Conservation (phyloP, 2,113 vertebrate genomes). For the Poeciliopsis prolifica region DNA sequence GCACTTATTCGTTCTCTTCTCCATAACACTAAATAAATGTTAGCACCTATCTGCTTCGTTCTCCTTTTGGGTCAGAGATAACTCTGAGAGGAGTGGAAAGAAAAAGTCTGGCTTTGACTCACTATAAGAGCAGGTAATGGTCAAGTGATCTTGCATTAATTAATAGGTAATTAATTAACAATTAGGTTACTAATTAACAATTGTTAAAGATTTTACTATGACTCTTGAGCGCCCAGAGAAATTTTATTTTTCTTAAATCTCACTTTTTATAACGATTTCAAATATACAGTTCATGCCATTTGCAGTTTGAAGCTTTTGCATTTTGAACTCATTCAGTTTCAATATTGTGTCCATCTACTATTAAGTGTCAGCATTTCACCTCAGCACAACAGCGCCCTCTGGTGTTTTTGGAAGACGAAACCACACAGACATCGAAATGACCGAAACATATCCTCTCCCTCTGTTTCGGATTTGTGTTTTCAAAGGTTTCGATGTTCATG, state of each 20-base stretch:
- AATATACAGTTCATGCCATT: background rate
- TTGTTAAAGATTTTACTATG: background rate
- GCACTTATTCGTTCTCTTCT: too few species aligned
- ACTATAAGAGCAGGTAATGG: background rate
- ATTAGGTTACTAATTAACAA: background rate
- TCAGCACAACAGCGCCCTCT: constrained; percentile 37
- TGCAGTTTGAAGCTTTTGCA: background rate
- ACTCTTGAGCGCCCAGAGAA: background rate
- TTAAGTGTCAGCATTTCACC: background rate
- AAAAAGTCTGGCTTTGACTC: too few species aligned
- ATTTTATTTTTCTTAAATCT: background rate
- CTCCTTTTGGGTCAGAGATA: too few species aligned
- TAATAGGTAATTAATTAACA: background rate
- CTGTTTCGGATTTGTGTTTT: too few species aligned
- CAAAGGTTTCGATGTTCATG: too few species aligned
- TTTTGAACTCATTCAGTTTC: background rate
- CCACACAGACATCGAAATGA: too few species aligned
- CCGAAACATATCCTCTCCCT: too few species aligned
- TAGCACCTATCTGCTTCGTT: too few species aligned
- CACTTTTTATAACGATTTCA: background rate
- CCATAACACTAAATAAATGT: too few species aligned
- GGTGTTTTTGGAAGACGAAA: constrained; percentile 4
- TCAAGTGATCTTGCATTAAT: background rate
- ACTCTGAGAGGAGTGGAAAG: background rate
- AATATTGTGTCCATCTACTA: background rate